Base-by-base conservation (phyloP, 1,140 invertebrate genomes). In the Doryteuthis pealeii region DNA sequence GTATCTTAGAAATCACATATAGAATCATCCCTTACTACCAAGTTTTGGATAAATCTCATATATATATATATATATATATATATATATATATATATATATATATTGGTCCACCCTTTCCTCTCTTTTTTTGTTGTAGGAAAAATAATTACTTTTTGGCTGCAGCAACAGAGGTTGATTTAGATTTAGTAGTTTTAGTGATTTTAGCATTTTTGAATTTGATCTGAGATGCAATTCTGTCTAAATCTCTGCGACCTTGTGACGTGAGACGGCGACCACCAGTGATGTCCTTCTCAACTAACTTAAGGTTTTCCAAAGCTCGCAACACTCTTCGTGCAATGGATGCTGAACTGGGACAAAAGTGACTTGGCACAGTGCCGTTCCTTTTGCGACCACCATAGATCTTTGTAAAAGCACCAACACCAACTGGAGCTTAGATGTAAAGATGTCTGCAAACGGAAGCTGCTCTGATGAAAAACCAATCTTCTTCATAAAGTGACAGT, bases 141-240 rank as follows among this genome's bases (percentile, higher is more conserved):
- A 40, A 40, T 40, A n/a, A n/a, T 40, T 40, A 40, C 35, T 40
- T 40, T 40, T 40, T 40, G 3, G 35, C 35, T 40, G 35, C 35
- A 5, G 35, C 35, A 5, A 10, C 35, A 5, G 35, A 10, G 3
- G 35, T 40, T 3, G 35, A 3, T 40, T n/a, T n/a, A n/a, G n/a
- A n/a, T n/a, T n/a, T 40, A 5, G 10, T 10, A 5, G 35, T 3
- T 40, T 40, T 40, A 40, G 35, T 5, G 35, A 10, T 5, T 40
- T 40, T 40, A 40, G 35, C 10, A 40, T 40, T 40, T 40, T 62
- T 62, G 54, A n/a, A 62, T 68, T 82, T 81, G 54, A 99, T 92
- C 90, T 99, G 97, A 33, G 96, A 95, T 49, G 98, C 98, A 87
- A 99, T 99, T 84, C 97, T 92, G 89, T 99, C 97, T 80, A 99